These are phyloP conservation scores for Protophormia terraenovae DNA, from an alignment of 2,888 invertebrate genomes.

Conservation along the genomic window DNA sequence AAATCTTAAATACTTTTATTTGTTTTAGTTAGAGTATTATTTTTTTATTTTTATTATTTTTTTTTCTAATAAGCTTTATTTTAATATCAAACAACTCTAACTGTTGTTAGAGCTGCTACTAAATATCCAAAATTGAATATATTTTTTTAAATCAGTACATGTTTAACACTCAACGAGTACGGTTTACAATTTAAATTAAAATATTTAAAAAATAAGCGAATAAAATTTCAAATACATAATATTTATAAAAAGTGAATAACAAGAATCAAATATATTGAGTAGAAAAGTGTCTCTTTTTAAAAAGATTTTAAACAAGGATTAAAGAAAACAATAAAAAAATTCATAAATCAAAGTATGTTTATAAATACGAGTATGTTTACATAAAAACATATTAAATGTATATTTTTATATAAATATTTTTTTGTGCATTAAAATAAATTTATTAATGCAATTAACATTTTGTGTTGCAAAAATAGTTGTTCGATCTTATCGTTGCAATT, in stretches of 20 bases:
- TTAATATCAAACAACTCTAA: constrained; percentile 25
- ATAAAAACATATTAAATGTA: neutral
- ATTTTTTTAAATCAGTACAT: constrained; percentile 75
- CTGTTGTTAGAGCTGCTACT: constrained; percentile 31
- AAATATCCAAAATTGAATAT: constrained; percentile 64
- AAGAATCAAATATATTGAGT: neutral
- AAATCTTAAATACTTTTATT: constrained; percentile 48
- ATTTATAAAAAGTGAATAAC: neutral
- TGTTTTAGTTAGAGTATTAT: constrained; percentile 38
- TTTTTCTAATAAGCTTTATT: constrained; percentile 48
- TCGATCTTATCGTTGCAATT: constrained; percentile 1
- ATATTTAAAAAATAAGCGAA: neutral
- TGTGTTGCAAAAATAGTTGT: constrained; percentile 7
- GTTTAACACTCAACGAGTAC: constrained; percentile 75
- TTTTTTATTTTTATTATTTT: too few species aligned
- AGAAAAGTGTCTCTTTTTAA: neutral
- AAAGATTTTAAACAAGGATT: neutral
- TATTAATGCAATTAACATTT: neutral
- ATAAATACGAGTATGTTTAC: neutral
- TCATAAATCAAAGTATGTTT: too few species aligned
- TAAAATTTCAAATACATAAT: neutral
- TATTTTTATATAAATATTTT: neutral
- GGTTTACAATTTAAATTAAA: constrained; percentile 54
- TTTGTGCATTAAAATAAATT: constrained; percentile 1
- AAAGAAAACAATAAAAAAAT: too few species aligned